Percentiles rank a stretch among this genome's conserved stretches.
Conservation (phyloP, 2,113 vertebrate species). For the Hystrix brachyura region DNA sequence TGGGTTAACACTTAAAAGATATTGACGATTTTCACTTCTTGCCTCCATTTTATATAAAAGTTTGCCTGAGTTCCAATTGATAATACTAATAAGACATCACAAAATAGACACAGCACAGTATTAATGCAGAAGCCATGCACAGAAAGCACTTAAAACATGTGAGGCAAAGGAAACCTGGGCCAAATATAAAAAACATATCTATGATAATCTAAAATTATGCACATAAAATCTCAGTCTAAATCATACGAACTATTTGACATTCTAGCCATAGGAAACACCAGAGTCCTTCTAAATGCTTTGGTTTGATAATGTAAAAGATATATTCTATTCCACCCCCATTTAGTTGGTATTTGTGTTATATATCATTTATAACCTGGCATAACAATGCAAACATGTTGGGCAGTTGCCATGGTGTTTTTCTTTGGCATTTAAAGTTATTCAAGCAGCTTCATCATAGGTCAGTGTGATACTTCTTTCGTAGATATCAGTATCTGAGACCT, state of each 20-base stretch:
- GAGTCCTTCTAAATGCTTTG: slow-evolving; percentile 64
- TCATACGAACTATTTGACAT: slow-evolving; percentile 79
- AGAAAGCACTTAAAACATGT: slow-evolving; percentile 76
- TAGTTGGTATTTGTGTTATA: slow-evolving; percentile 61
- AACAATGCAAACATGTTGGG: slow-evolving; percentile 26
- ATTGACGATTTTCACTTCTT: slow-evolving; percentile 64
- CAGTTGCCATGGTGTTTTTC: slow-evolving; percentile 40
- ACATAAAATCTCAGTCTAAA: slow-evolving; percentile 78
- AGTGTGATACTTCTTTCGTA: slow-evolving; percentile 11
- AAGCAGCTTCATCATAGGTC: background rate
- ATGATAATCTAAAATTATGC: slow-evolving; percentile 81
- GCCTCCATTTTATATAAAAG: slow-evolving; percentile 80
- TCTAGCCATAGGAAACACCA: slow-evolving; percentile 71
- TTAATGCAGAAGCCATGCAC: slow-evolving; percentile 70
- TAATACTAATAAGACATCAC: slow-evolving; percentile 82
- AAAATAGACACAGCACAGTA: slow-evolving; percentile 73
- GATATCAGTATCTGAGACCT: background rate
- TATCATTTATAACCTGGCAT: slow-evolving; percentile 55
- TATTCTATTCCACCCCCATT: slow-evolving; percentile 24
- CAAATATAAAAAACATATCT: slow-evolving; percentile 71
- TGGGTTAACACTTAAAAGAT: slow-evolving; percentile 83
- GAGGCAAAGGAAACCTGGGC: slow-evolving; percentile 68
- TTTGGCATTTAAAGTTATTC: slow-evolving; percentile 27
- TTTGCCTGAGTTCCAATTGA: slow-evolving; percentile 77
- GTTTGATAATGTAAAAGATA: slow-evolving; percentile 66